Conservation (phyloP, 1,140 invertebrate genomes). For the Drosophila micromelanica region DNA sequence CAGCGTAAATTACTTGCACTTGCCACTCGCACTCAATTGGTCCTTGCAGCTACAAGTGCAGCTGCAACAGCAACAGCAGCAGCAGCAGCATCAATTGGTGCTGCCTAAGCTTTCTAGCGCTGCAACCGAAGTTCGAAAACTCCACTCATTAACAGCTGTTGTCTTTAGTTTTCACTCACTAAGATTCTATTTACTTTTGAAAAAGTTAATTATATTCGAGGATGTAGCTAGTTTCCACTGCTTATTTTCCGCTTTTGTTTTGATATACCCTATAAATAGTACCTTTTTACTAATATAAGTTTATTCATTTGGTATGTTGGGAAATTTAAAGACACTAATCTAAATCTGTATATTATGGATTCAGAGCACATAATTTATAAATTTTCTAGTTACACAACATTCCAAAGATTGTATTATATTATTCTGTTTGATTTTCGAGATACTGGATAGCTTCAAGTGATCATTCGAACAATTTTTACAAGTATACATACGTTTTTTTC, state of each 20-base stretch:
- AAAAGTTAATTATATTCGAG: constrained; percentile 78
- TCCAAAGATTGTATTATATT: too few relatives aligned
- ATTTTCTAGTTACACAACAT: too few relatives aligned
- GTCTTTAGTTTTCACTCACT: constrained; percentile 67
- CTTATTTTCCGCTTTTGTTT: constrained; percentile 20
- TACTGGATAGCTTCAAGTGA: too few relatives aligned
- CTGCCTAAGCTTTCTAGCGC: constrained; percentile 3
- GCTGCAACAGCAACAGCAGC: constrained; percentile 13
- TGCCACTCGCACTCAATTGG: constrained; percentile 32
- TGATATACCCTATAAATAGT: background rate
- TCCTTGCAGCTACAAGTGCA: constrained; percentile 14
- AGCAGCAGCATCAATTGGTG: constrained; percentile 15
- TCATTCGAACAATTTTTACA: too few relatives aligned
- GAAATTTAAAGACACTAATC: background rate
- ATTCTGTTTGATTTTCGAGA: too few relatives aligned
- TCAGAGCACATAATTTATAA: too few relatives aligned
- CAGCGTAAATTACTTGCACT: constrained; percentile 34
- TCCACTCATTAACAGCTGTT: constrained; percentile 78
- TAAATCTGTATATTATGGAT: too few relatives aligned
- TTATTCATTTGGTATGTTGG: too few relatives aligned
- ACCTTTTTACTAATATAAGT: too few relatives aligned
- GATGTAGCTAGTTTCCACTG: constrained; percentile 6
- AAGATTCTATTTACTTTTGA: constrained; percentile 72
- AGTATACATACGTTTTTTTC: too few relatives aligned
- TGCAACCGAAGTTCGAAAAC: constrained; percentile 45